Evolutionary conservation across 35 echinoderm and acorn worm genomes (phyloP), one percentile per base, ranked within the genome.

Genomic region (Anneissia japonica): DNA sequence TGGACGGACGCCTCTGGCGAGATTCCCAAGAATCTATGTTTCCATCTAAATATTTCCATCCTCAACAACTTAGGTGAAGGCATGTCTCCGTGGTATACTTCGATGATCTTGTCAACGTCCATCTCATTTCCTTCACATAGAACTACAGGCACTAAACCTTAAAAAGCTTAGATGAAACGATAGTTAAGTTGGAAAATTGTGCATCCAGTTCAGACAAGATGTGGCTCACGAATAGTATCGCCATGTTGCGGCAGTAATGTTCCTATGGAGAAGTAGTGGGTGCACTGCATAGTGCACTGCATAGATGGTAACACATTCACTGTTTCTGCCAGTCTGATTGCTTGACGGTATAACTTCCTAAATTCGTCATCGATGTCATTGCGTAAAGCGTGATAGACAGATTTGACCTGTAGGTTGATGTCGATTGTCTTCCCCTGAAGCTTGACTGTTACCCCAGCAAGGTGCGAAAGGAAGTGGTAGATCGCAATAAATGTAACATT

Each of bases 381-480:
- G 1, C 81, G 28, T 45, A 46, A 37, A 37, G 40, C 81, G 40
- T 83, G 55, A 26, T 85, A 36, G 16, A 85, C 10, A 43, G 55
- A 73, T 43, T 85, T 38, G 32, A 85, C 39, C 3, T 85, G 51
- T 64, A 64, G 5, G 51, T 64, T 56, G 0, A 75, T 85, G 29
- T 85, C 83, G 21, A 74, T 32, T 21, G 56, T 5, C 26, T 32
- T 64, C 23, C 82, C 82, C 30, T 84, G 82, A 9, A 84, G 82
- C 64, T 84, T 31, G 3, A 84, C 46, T 35, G 83, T 75, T 0
- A 85, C 33, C 34, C 83, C 83, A 34, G 83, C n/a, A 0, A 85
- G 39, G 64, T 85, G 83, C 32, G 83, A 85, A 73, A 85, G 83
- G 64, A 32, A 74, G 29, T 85, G 83, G 74, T 85, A 85, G 21